Evolutionary conservation across 2,888 invertebrate genomes (phyloP).

Genomic region (Athripsodes cinereus): DNA sequence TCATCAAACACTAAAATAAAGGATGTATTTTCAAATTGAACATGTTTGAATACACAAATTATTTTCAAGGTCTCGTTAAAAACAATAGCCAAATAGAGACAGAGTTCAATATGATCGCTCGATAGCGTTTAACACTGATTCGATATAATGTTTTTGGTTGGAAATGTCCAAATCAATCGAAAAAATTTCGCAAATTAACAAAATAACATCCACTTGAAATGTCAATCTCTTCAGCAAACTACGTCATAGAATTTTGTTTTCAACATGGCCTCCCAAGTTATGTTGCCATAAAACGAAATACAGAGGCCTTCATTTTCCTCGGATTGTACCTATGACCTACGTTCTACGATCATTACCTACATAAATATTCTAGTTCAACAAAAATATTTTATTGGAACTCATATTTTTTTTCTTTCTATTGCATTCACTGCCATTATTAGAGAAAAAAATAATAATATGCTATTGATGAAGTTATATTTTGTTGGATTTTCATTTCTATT

Average conservation of each 20-base stretch:
- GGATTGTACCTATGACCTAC: no score
- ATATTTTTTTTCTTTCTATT: no score
- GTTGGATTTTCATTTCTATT: no score
- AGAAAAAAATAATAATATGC: no score
- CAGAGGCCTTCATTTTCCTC: no score
- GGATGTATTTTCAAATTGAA: constrained; percentile 10
- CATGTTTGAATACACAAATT: constrained; percentile 16
- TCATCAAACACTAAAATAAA: constrained; percentile 11
- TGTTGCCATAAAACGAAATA: background rate
- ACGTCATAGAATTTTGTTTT: constrained; percentile 27
- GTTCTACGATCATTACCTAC: no score
- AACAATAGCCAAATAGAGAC: constrained; percentile 19
- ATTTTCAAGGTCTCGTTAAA: constrained; percentile 25
- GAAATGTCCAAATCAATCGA: background rate
- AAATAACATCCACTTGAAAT: constrained; percentile 17
- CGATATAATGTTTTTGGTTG: background rate
- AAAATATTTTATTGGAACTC: no score
- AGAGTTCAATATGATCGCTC: background rate
- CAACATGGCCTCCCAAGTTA: constrained; percentile 25
- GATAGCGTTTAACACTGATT: background rate
- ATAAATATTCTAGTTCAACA: no score
- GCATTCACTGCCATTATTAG: no score
- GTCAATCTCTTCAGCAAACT: constrained; percentile 19
- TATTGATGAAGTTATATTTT: no score
- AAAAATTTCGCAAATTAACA: constrained; percentile 7